Evolutionary conservation across 2,888 invertebrate genomes (phyloP).

Genomic region (Gari tellinella): DNA sequence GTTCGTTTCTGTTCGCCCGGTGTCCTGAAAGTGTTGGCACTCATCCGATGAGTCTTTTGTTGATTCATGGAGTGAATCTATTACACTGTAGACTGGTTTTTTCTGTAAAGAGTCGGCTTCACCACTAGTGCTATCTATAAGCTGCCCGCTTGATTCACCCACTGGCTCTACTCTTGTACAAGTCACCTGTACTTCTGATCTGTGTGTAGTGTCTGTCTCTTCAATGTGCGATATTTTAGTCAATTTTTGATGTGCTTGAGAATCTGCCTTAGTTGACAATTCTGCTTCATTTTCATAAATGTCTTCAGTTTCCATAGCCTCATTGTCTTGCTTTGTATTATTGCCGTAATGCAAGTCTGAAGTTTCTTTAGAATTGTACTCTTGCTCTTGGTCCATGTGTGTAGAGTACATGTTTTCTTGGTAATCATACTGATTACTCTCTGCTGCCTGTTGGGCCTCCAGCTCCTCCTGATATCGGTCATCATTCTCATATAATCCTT

Average conservation of each 20-base stretch:
- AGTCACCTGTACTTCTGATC: no score
- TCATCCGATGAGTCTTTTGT: not conserved
- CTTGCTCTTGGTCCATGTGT: not conserved
- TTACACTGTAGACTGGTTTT: not conserved
- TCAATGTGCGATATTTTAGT: not conserved
- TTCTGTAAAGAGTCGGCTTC: not conserved
- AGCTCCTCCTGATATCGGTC: slow-evolving; percentile 53
- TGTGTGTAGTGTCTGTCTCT: not conserved
- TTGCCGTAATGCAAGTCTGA: not conserved
- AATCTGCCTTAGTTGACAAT: not conserved
- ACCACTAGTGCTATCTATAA: not conserved
- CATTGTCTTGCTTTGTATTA: not conserved
- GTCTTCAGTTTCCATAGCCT: slow-evolving; percentile 38
- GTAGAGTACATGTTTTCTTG: slow-evolving; percentile 35
- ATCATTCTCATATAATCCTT: slow-evolving; percentile 57
- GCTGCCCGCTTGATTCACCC: not conserved
- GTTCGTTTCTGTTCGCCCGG: no score
- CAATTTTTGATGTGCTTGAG: not conserved
- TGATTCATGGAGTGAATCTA: no score
- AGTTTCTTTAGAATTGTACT: not conserved
- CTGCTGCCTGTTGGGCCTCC: slow-evolving; percentile 27
- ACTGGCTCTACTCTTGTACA: not conserved
- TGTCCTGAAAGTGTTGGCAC: no score
- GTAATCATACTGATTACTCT: slow-evolving; percentile 29
- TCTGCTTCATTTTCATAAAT: slow-evolving; percentile 14